phyloP scores from a whole-genome alignment of 2,888 invertebrate genomes.

The Crepidodera aurea region DNA sequence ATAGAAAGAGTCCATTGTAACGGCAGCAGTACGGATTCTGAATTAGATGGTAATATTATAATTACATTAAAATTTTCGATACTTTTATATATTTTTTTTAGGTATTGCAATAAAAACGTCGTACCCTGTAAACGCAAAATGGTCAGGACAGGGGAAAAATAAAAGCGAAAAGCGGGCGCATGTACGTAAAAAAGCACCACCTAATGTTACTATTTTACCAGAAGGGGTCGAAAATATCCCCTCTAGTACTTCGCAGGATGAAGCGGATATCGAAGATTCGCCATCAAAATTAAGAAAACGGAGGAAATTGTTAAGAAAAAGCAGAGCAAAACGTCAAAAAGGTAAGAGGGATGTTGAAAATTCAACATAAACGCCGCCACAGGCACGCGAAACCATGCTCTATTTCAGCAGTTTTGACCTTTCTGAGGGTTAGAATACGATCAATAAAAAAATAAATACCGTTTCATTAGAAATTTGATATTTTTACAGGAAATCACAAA shows the following conservation, averaged over 20 bases:
- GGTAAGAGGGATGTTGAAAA: too few relatives aligned
- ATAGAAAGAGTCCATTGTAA: slow-evolving; percentile 48
- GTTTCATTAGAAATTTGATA: too few relatives aligned
- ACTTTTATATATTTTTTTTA: slow-evolving; percentile 16
- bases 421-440: too few relatives aligned
- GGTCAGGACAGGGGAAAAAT: slow-evolving; percentile 35
- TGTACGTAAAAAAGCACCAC: slow-evolving; percentile 64
- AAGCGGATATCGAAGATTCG: slow-evolving; percentile 64
- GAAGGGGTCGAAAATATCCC: slow-evolving; percentile 64
- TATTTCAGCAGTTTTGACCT: too few relatives aligned
- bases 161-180: slow-evolving; percentile 64
- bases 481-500: slow-evolving; percentile 45
- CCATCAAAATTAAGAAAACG: slow-evolving; percentile 57
- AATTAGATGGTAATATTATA: slow-evolving; percentile 52
- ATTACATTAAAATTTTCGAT: slow-evolving; percentile 1
- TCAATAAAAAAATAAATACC: too few relatives aligned
- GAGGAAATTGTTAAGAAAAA: slow-evolving; percentile 70
- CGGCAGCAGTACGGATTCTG: slow-evolving; percentile 56
- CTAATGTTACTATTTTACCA: slow-evolving; percentile 58
- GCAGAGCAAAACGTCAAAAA: slow-evolving; percentile 67
- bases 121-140: slow-evolving; percentile 46
- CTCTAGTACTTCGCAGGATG: slow-evolving; percentile 62
- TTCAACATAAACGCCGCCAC: too few relatives aligned
- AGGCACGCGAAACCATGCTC: too few relatives aligned
- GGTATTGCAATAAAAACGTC: slow-evolving; percentile 49